Evolutionary conservation across 2,113 vertebrate genomes (phyloP), one percentile per base, ranked within the genome.

Genomic region (Amazona vittata): DNA sequence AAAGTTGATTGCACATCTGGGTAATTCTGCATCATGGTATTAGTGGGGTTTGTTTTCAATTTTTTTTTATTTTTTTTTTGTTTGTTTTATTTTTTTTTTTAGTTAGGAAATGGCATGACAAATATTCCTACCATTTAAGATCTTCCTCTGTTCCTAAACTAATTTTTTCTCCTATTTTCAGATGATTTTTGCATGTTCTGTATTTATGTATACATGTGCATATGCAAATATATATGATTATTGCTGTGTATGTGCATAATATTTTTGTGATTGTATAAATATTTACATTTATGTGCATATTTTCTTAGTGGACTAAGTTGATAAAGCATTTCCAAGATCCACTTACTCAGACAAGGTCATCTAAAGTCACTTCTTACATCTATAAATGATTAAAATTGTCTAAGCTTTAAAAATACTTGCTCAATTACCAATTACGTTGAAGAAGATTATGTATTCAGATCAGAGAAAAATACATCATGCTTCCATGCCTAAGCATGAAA

Each of bases 21-120:
- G 31, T 49, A 67, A 26, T 52, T 92, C 26, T 82, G 39, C 24
- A 76, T 19, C 17, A 62, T 22, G 22, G 33, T 87, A 76, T 29
- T 25, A 29, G 17, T 13, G 21, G 15, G 5, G 12, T 19, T 81
- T 57, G 19, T 9, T 83, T 37, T 60, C 4, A 10, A 4, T 10
- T 57, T 0, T 4, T 44, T 14, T 49, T 6, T 33, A 18, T 17
- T 5, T 49, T 1, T 5, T 20, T 44, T 47, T 47, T 47, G 10
- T 12, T 44, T 21, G 5, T 20, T 16, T 18, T 6, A 49, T 1
- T 4, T 26, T 44, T 81, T 81, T 62, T 71, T 86, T 3, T 17
- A 33, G 3, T 68, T 47, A 59, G 26, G 3, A 73, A 46, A 75
- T 60, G 20, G 13, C 6, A 26, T 43, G 11, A 44, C 15, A 37